phyloP scores from a whole-genome alignment of 2,113 vertebrate genomes.

The Notothenia rossii region DNA sequence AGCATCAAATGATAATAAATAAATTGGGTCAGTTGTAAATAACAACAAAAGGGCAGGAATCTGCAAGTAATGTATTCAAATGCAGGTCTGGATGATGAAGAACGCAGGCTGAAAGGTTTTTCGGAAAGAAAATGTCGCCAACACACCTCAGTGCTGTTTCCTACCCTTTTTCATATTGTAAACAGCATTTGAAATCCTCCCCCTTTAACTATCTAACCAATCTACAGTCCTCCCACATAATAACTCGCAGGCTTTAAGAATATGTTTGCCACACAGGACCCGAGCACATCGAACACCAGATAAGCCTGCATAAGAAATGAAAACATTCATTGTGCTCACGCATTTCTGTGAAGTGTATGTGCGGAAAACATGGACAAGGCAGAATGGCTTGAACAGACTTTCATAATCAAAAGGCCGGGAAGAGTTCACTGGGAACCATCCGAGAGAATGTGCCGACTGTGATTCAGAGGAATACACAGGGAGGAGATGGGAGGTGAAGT shows the following conservation, averaged over 20 bases:
- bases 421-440: not conserved
- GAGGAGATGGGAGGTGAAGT: conserved; percentile 10
- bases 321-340: not conserved
- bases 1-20: not conserved
- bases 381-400: conserved; percentile 8
- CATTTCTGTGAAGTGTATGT: not conserved
- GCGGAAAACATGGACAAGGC: not conserved
- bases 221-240: not conserved
- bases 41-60: not conserved
- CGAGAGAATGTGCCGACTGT: not conserved
- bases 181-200: not conserved
- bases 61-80: too few species aligned
- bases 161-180: not conserved
- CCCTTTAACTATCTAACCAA: too few species aligned
- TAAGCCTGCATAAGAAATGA: not conserved
- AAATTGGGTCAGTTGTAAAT: not conserved
- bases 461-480: conserved; percentile 9
- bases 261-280: not conserved
- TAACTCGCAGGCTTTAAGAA: not conserved
- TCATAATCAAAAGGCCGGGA: not conserved
- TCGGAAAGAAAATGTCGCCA: not conserved
- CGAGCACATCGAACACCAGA: not conserved
- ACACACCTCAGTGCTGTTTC: not conserved
- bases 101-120: too few species aligned
- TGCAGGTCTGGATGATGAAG: too few species aligned